phyloP scores from a whole-genome alignment of 2,113 vertebrate genomes.

The Paracanthobrama guichenoti region DNA sequence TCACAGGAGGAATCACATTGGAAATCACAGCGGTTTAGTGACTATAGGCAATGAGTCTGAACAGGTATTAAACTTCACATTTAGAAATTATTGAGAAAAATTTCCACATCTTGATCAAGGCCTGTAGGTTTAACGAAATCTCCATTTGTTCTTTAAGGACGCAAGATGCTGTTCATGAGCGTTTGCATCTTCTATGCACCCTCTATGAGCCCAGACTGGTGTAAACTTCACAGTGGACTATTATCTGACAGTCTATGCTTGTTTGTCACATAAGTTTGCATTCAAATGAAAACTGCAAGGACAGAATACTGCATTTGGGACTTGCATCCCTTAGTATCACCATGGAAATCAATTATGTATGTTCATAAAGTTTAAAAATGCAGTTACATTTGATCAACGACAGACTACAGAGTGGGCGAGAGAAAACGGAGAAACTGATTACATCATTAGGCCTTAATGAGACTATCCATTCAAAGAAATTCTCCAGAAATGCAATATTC shows the following conservation, averaged over 20 bases:
- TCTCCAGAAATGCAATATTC: conserved; percentile 6
- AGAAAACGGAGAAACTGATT: background rate
- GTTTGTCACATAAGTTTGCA: background rate
- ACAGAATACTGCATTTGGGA: background rate
- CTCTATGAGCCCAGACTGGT: background rate
- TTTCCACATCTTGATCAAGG: no score
- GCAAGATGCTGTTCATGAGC: background rate
- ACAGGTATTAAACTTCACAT: background rate
- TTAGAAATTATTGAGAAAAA: background rate
- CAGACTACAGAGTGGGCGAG: background rate
- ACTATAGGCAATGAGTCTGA: background rate
- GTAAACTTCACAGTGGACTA: background rate
- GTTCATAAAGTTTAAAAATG: conserved; percentile 8
- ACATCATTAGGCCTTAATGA: conserved; percentile 22
- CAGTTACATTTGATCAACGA: background rate
- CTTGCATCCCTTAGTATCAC: background rate
- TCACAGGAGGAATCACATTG: background rate
- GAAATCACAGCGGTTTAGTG: background rate
- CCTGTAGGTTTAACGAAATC: no score
- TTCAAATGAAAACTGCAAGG: background rate
- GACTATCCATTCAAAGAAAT: background rate
- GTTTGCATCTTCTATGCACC: background rate
- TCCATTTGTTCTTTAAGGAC: background rate
- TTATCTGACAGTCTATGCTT: background rate
- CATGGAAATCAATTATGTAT: conserved; percentile 3